Base-by-base conservation (phyloP, 2,797 vertebrate genomes). In the Enteromius paludinosus region DNA sequence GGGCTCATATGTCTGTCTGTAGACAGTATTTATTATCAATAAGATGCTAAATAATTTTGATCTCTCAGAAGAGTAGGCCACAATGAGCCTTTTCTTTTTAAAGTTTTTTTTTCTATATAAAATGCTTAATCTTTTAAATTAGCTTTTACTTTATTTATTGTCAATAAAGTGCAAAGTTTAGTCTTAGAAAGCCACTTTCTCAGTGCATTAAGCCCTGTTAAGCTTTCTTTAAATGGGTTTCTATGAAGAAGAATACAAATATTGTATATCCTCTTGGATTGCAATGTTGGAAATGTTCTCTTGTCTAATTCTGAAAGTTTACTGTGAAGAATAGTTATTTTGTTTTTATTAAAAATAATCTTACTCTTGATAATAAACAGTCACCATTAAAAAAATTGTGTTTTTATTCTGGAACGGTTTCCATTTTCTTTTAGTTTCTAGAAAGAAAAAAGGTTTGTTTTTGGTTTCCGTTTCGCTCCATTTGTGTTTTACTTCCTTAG, bases 221-320 rank as follows among this genome's bases (percentile, higher is more conserved):
- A 75, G 35, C n/a, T 41, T 61, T 12, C n/a, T 41, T 43, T 18
- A 23, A 45, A 41, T 9, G 0, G 33, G 17, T 17, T 30, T 71
- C 43, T 20, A 7, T 71, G 69, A 5, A 9, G 8, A 76, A 43
- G 7, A 59, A 75, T 41, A 4, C 4, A 52, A 9, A 59, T 30
- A 76, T 61, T 75, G 8, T 41, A 14, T 33, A 9, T 72, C n/a
- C 12, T 38, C 20, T 33, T 68, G 30, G n/a, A 69, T 69, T 73
- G 28, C 20, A 5, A 25, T 18, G 45, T n/a, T 33, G 4, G 17
- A 33, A 18, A 9, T 35, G 30, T 65, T 65, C 17, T 35, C 43
- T 70, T 2, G 1, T 49, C n/a, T 30, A 49, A 30, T 49, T 71
- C 38, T 17, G 38, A 69, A 25, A 43, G 2, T 25, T 25, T 25